phyloP scores from a whole-genome alignment of 1,140 invertebrate genomes.

The Hormaphis cornu region DNA sequence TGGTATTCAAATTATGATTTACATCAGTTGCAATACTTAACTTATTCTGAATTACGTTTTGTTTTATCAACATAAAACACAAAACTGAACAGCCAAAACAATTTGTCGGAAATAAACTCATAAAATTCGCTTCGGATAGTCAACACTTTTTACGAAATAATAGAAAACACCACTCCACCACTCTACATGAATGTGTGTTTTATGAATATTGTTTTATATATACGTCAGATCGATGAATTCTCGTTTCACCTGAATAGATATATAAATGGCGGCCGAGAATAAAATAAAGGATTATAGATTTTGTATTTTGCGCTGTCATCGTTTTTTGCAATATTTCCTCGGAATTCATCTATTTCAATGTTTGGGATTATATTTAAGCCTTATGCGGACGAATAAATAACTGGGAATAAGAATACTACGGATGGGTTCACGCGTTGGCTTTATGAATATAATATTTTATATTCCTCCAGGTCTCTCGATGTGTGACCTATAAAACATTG shows the following conservation, averaged over 20 bases:
- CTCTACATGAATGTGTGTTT: neutral
- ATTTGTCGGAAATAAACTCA: too few species aligned
- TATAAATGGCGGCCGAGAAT: neutral
- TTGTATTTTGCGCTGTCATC: constrained; percentile 1
- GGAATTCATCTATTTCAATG: neutral
- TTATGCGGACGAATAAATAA: neutral
- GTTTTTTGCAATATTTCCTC: neutral
- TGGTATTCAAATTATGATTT: too few species aligned
- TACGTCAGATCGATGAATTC: neutral
- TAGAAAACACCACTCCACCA: too few species aligned
- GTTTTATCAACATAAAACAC: too few species aligned
- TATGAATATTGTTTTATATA: too few species aligned
- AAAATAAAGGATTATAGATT: neutral
- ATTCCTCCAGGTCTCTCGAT: too few species aligned
- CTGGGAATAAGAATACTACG: neutral
- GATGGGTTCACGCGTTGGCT: too few species aligned
- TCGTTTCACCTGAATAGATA: neutral
- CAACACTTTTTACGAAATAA: neutral
- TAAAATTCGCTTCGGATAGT: neutral
- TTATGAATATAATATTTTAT: too few species aligned
- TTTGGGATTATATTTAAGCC: neutral
- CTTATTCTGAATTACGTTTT: too few species aligned
- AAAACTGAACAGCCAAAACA: too few species aligned
- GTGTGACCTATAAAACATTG: too few species aligned
- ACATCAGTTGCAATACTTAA: too few species aligned